phyloP scores from a whole-genome alignment of 2,113 vertebrate genomes.

The Solea senegalensis region DNA sequence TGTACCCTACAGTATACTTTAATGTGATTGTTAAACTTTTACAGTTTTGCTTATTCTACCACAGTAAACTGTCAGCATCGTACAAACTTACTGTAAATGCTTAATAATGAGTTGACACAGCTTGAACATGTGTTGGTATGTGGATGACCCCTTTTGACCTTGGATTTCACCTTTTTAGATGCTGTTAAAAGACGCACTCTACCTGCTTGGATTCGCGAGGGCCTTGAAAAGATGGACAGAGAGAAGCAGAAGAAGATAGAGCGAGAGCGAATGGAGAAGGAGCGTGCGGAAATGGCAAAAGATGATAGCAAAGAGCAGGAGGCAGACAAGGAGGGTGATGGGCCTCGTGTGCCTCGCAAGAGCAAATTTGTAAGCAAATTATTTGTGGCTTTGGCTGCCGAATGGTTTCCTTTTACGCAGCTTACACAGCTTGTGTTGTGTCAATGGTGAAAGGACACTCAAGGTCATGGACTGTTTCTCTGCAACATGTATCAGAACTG shows the following conservation, averaged over 20 bases:
- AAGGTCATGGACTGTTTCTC: not conserved
- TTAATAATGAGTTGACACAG: not conserved
- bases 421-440: not conserved
- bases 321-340: constrained; percentile 85
- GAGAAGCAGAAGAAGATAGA: constrained; percentile 98
- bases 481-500: not conserved
- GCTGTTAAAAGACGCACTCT: constrained; percentile 96
- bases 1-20: too few species aligned
- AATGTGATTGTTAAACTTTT: too few species aligned
- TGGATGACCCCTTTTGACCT: not conserved
- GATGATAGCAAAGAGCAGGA: constrained; percentile 86
- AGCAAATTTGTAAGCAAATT: constrained; percentile 96
- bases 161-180: constrained; percentile 76
- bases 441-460: not conserved
- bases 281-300: constrained; percentile 90
- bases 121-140: not conserved
- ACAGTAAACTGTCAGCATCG: too few species aligned
- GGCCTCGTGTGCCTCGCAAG: constrained; percentile 91
- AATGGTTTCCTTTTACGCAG: not conserved
- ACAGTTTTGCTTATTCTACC: too few species aligned
- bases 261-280: constrained; percentile 94
- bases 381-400: not conserved
- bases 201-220: constrained; percentile 98
- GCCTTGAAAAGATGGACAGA: constrained; percentile 98
- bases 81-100: not conserved